These are phyloP conservation scores for Megaleporinus macrocephalus DNA, from an alignment of 2,113 vertebrate species.

Conservation along the genomic window DNA sequence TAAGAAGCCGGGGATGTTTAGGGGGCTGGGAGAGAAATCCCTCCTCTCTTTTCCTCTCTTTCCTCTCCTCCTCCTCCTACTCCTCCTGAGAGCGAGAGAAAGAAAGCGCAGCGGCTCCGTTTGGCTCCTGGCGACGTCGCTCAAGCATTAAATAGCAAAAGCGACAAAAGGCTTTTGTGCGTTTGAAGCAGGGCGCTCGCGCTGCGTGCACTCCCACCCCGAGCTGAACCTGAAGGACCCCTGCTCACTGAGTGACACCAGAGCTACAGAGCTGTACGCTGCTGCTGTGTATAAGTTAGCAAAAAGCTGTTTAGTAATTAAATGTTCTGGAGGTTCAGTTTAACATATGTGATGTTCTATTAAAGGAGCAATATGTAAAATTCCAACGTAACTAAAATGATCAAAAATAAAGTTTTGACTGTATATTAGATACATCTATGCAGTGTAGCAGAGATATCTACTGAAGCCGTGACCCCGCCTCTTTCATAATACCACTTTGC, in stretches of 20 bases:
- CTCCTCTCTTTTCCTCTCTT: constrained; percentile 23
- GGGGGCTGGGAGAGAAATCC: constrained; percentile 51
- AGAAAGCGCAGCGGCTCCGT: constrained; percentile 40
- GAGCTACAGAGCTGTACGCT: neutral
- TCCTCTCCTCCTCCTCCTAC: constrained; percentile 45
- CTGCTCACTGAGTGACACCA: neutral
- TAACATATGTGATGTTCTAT: no score
- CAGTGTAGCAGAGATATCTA: no score
- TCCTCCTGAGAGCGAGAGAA: constrained; percentile 46
- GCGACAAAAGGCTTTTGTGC: constrained; percentile 63
- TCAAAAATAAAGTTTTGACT: no score
- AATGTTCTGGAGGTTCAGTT: no score
- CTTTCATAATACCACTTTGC: no score
- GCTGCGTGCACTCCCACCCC: constrained; percentile 1
- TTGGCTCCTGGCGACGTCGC: constrained; percentile 57
- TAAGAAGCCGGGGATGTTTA: constrained; percentile 47
- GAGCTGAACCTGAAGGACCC: neutral
- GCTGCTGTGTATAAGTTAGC: no score
- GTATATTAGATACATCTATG: no score
- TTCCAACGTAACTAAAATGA: no score
- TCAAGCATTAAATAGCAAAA: constrained; percentile 52
- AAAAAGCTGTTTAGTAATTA: no score
- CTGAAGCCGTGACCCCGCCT: no score
- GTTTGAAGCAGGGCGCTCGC: constrained; percentile 37
- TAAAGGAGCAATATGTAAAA: no score